phyloP scores from a whole-genome alignment of 2,888 invertebrate species.

The Spicauda simplicius region DNA sequence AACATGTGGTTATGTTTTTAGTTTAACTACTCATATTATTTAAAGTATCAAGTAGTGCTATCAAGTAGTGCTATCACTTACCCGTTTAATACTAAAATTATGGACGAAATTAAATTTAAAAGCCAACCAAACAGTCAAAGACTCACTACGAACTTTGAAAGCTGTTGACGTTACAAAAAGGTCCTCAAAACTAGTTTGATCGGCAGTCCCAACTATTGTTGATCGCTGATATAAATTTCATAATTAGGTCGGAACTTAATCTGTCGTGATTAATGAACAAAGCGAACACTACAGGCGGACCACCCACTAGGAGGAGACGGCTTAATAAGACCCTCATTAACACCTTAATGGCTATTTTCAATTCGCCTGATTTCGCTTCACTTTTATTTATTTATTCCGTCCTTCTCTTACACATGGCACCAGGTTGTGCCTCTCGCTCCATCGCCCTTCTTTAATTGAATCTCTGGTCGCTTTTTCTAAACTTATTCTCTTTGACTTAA shows the following conservation, averaged over 20 bases:
- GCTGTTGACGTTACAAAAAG: constrained; percentile 6
- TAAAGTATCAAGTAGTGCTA: no score
- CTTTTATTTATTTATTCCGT: constrained; percentile 75
- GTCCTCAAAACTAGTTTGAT: constrained; percentile 8
- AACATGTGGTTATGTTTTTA: no score
- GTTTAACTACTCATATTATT: no score
- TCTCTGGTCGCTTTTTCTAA: constrained; percentile 78
- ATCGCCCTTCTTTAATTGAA: constrained; percentile 76
- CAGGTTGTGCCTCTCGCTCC: constrained; percentile 58
- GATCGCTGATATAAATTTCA: constrained; percentile 62
- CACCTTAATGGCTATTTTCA: constrained; percentile 84
- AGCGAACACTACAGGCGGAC: constrained; percentile 72
- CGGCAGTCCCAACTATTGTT: constrained; percentile 49
- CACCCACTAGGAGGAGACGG: constrained; percentile 82
- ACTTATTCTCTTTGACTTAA: constrained; percentile 82
- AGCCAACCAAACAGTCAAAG: not conserved
- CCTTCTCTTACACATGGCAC: constrained; percentile 58
- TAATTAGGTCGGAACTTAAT: constrained; percentile 75
- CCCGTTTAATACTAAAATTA: no score
- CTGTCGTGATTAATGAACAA: constrained; percentile 78
- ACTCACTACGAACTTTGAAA: not conserved
- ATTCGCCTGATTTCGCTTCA: constrained; percentile 80
- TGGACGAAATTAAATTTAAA: constrained; percentile 2
- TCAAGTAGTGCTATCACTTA: no score
- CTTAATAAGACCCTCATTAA: constrained; percentile 85